phyloP scores from a whole-genome alignment of 2,113 vertebrate genomes.

The Cyphomyrus plagiostoma region DNA sequence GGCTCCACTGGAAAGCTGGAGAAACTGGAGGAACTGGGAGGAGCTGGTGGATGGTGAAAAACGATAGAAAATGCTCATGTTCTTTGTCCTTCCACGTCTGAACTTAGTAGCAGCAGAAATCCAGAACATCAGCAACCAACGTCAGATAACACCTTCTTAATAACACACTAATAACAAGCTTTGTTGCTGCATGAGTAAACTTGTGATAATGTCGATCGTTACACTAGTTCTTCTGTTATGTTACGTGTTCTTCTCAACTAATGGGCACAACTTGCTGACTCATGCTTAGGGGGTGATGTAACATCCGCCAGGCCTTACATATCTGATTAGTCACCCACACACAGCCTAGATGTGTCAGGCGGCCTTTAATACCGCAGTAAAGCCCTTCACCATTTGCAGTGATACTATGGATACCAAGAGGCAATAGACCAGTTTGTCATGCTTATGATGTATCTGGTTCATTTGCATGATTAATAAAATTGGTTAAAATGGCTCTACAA shows the following conservation, averaged over 20 bases:
- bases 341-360: background rate
- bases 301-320: background rate
- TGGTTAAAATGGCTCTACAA: background rate
- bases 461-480: background rate
- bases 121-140: background rate
- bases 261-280: background rate
- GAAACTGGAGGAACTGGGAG: background rate
- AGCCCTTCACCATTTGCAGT: background rate
- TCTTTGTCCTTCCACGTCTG: background rate
- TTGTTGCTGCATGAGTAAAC: background rate
- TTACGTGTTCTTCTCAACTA: background rate
- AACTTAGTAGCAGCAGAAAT: background rate
- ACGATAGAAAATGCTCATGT: background rate
- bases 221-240: background rate
- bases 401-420: background rate
- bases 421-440: background rate
- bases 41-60: background rate
- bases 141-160: background rate
- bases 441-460: background rate
- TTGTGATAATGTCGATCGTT: background rate
- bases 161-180: background rate
- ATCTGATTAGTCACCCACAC: background rate
- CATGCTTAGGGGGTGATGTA: background rate
- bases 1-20: background rate
- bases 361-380: background rate